Conservation (phyloP, 2,888 invertebrate genomes). For the Agrochola circellaris region DNA sequence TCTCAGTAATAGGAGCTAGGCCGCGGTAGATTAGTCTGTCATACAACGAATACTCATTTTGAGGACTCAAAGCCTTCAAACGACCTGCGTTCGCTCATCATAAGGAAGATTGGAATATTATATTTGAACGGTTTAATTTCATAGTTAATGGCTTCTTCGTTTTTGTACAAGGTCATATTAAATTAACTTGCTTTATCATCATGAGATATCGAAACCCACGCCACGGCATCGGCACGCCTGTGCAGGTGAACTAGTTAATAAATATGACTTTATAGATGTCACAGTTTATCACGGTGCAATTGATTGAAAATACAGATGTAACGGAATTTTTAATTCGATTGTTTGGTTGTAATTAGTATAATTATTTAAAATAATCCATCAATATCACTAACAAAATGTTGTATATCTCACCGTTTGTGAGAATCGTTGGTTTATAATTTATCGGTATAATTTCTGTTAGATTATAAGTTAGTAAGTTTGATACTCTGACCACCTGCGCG, state of each 20-base stretch:
- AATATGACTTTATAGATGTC: not conserved
- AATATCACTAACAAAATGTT: not conserved
- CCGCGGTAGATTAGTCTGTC: conserved; percentile 52
- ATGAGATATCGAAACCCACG: not conserved
- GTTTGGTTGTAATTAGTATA: not conserved
- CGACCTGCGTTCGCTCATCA: conserved; percentile 27
- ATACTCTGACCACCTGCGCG: too few species aligned
- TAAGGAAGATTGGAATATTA: conserved; percentile 30
- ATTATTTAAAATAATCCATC: not conserved
- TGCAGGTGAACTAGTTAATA: not conserved
- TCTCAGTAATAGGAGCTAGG: conserved; percentile 51
- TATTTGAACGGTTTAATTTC: conserved; percentile 27
- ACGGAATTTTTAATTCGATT: not conserved
- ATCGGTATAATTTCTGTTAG: too few species aligned
- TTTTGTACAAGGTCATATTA: not conserved
- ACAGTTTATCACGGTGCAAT: not conserved
- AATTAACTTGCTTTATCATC: too few species aligned
- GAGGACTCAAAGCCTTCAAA: conserved; percentile 42
- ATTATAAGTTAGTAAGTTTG: too few species aligned
- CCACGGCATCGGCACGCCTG: not conserved
- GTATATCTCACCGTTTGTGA: too few species aligned
- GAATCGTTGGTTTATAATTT: too few species aligned
- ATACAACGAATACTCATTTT: conserved; percentile 53
- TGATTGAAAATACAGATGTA: not conserved
- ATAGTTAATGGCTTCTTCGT: not conserved